Percentiles rank a stretch among this genome's conserved stretches.
Evolutionary conservation across 2,888 invertebrate species (phyloP).

Genomic region (Eupithecia insigniata): DNA sequence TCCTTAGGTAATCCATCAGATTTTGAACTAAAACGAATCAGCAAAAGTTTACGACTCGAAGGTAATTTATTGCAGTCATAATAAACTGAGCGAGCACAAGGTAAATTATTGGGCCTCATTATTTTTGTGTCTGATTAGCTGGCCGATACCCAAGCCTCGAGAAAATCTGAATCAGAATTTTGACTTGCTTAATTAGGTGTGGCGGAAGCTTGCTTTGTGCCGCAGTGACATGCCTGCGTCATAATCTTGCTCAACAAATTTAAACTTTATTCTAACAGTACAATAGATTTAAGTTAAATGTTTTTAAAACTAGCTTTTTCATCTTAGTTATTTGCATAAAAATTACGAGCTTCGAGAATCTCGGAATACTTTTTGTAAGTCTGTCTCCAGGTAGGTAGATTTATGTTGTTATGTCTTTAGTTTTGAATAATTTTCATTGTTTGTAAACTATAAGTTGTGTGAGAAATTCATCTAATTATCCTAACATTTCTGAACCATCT

Average conservation of each 20-base stretch:
- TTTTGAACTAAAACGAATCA: constrained; percentile 39
- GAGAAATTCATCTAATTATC: neutral
- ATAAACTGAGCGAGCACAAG: constrained; percentile 32
- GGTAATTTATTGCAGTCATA: constrained; percentile 41
- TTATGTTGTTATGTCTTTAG: neutral
- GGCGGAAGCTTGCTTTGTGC: constrained; percentile 44
- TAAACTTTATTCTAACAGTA: constrained; percentile 5
- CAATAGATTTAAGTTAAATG: constrained; percentile 17
- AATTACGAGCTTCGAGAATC: constrained; percentile 53
- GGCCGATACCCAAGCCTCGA: constrained; percentile 40
- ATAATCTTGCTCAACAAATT: neutral
- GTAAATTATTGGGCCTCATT: constrained; percentile 43
- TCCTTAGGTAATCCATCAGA: constrained; percentile 33
- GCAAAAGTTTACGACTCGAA: constrained; percentile 36
- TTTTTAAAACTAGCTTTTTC: neutral
- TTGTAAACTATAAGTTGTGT: neutral
- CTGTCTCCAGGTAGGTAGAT: neutral
- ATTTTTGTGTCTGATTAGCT: constrained; percentile 45
- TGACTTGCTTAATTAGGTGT: constrained; percentile 55
- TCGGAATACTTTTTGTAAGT: neutral
- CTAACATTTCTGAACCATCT: neutral
- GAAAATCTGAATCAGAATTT: constrained; percentile 52
- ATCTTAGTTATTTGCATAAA: constrained; percentile 52
- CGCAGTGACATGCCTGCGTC: constrained; percentile 21
- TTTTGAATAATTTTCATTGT: too few relatives aligned